Conservation (phyloP, 2,888 invertebrate genomes). For the Ennomos fuscantarius region DNA sequence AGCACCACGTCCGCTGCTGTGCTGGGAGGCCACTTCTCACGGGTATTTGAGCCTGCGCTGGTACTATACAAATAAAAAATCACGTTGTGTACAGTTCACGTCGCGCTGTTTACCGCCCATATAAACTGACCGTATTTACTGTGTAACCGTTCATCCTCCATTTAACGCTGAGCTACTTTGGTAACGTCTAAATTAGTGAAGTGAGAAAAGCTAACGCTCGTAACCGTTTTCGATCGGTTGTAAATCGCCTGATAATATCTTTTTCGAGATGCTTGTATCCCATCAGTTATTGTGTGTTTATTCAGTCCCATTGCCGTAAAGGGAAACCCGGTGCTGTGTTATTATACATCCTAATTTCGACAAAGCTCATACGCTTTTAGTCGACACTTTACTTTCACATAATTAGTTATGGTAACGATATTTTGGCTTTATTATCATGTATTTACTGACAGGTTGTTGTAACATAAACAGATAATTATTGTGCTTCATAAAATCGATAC, state of each 20-base stretch:
- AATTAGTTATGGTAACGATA: conserved; percentile 61
- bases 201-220: conserved; percentile 82
- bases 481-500: conserved; percentile 44
- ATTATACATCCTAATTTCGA: conserved; percentile 68
- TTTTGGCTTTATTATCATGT: conserved; percentile 58
- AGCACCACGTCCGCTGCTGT: conserved; percentile 44
- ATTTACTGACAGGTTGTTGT: conserved; percentile 49
- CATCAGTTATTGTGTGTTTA: conserved; percentile 76
- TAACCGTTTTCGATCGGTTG: conserved; percentile 75
- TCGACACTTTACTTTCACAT: conserved; percentile 65
- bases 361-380: conserved; percentile 64
- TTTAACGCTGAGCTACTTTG: conserved; percentile 81
- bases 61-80: conserved; percentile 79
- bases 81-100: conserved; percentile 83
- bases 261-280: conserved; percentile 66
- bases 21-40: conserved; percentile 74
- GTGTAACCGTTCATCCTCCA: conserved; percentile 77
- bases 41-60: conserved; percentile 78
- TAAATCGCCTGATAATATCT: conserved; percentile 80
- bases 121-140: conserved; percentile 80
- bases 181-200: conserved; percentile 82
- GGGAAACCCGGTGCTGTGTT: conserved; percentile 67
- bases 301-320: conserved; percentile 65
- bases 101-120: conserved; percentile 77
- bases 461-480: conserved; percentile 43